Evolutionary conservation across 1,140 invertebrate genomes (phyloP).

Genomic region (Drosophila ohnishii): DNA sequence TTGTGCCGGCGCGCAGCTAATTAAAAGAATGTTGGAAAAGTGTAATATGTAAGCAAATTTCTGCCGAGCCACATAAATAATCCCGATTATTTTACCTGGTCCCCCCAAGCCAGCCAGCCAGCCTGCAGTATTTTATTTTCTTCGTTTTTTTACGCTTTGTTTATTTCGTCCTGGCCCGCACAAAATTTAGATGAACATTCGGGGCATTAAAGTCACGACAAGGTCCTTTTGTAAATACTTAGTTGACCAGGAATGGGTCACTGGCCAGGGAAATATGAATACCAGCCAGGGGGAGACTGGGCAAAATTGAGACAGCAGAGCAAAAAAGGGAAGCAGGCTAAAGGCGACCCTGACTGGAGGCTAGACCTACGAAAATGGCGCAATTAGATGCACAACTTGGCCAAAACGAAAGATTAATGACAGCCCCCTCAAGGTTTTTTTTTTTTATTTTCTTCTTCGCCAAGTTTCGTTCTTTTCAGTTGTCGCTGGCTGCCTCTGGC

Average conservation of each 20-base stretch:
- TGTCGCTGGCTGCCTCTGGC: slow-evolving; percentile 38
- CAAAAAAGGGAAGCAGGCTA: slow-evolving; percentile 6
- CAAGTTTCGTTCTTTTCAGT: slow-evolving; percentile 46
- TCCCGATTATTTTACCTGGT: slow-evolving; percentile 63
- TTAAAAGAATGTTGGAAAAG: slow-evolving; percentile 72
- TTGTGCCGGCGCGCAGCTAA: slow-evolving; percentile 53
- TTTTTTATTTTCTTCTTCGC: slow-evolving; percentile 20
- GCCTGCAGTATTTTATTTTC: slow-evolving; percentile 26
- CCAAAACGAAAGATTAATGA: slow-evolving; percentile 69
- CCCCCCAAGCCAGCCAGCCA: neutral
- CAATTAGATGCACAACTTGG: slow-evolving; percentile 78
- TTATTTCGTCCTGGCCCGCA: slow-evolving; percentile 28
- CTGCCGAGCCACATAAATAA: slow-evolving; percentile 66
- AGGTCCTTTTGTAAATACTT: slow-evolving; percentile 50
- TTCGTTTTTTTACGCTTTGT: slow-evolving; percentile 17
- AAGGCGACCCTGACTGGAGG: slow-evolving; percentile 50
- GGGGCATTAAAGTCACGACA: slow-evolving; percentile 60
- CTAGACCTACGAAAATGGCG: slow-evolving; percentile 63
- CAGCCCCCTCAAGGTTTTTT: slow-evolving; percentile 18
- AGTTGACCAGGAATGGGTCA: slow-evolving; percentile 25
- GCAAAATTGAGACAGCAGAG: slow-evolving; percentile 28
- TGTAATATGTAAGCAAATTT: slow-evolving; percentile 77
- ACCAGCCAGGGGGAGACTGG: neutral
- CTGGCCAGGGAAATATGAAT: slow-evolving; percentile 41
- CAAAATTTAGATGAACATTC: slow-evolving; percentile 55